Base-by-base conservation (phyloP, 2,888 invertebrate species). In the Mesoligia furuncula region DNA sequence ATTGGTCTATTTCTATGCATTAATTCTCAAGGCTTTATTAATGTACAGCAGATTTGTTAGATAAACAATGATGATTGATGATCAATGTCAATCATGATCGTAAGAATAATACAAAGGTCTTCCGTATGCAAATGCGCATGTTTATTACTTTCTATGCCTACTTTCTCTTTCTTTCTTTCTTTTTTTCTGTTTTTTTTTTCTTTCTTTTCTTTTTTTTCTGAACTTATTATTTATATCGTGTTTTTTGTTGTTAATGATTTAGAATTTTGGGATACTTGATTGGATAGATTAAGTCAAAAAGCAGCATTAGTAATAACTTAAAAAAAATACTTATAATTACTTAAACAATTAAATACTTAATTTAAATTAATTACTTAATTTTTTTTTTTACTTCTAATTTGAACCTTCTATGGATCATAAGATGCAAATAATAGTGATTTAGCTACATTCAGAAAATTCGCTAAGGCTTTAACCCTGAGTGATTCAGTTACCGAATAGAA, bases 51-150 rank as follows among this genome's bases (percentile, higher is more conserved):
- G 75, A 79, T 86, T 81, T 81, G 75, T 68, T 76, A 81, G 72
- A 81, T 81, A 78, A 81, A 81, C 75, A 77, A 85, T 83, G 74
- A 82, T 83, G 84, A 86, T 84, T 83, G 84, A 87, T 84, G 72
- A 83, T 80, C 76, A 87, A 80, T 81, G 81, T 79, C 84, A 72
- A 78, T 80, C 73, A 79, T 68, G 31, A 71, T 83, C 72, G 24
- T 71, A 51, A 9, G 51, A 57, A 51, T 75, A 45, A 71, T 48
- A 57, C 15, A 57, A 54, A 78, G 36, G 13, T 67, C 51, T 61
- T 51, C 24, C 48, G 11, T 81, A 15, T 67, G 39, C 31, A 5
- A 31, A 3, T 64, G 6, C 57, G 36, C 31, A 27, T 65, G 17
- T 65, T 20, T n/a, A 17, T 31, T 17, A 1, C 24, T 42, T n/a